Conservation (phyloP, 2,113 vertebrate species). For the Dasyurus viverrinus region DNA sequence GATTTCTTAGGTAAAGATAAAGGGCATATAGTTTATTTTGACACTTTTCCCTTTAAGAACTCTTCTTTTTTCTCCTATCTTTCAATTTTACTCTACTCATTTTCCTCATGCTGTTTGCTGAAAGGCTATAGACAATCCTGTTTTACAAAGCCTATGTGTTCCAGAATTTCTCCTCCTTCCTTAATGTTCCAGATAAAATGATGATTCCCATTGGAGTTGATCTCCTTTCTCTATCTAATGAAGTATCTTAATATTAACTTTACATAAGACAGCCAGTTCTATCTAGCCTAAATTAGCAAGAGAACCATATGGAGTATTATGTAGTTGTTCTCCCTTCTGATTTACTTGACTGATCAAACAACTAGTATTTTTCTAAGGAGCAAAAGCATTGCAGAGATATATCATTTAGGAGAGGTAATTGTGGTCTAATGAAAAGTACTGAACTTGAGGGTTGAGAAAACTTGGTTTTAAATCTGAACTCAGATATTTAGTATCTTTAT, state of each 20-base stretch:
- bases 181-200: not conserved
- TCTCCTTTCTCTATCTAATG: not conserved
- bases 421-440: not conserved
- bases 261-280: not conserved
- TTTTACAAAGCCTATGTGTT: not conserved
- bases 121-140: not conserved
- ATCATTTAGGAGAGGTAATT: not conserved
- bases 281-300: not conserved
- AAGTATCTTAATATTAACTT: not conserved
- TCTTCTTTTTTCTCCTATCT: not conserved
- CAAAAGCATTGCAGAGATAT: not conserved
- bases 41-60: not conserved
- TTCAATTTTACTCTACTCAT: accelerated
- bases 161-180: not conserved
- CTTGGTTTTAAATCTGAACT: not conserved
- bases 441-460: not conserved
- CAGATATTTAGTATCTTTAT: not conserved
- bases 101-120: not conserved
- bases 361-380: not conserved
- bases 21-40: not conserved
- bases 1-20: not conserved
- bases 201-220: not conserved
- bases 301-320: not conserved
- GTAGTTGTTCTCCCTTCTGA: not conserved
- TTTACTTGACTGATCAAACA: not conserved